Percentiles rank a stretch among this genome's conserved stretches.
These are phyloP conservation scores for Paramormyrops kingsleyae DNA, from an alignment of 2,113 vertebrate genomes.

Conservation along the genomic window DNA sequence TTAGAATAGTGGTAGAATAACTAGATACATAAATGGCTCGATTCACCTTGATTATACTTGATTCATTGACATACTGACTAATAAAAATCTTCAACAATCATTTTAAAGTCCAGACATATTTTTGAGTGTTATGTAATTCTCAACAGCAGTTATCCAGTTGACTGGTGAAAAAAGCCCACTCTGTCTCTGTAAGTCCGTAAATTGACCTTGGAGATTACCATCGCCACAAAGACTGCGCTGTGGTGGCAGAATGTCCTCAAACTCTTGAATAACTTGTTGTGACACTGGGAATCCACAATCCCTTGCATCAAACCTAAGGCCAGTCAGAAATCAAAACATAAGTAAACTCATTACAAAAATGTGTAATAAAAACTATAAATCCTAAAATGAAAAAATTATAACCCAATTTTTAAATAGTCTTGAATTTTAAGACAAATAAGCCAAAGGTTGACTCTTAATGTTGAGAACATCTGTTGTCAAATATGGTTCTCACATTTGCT, in stretches of 20 bases:
- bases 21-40: too few relatives aligned
- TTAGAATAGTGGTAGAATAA: too few relatives aligned
- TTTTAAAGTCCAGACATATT: not conserved
- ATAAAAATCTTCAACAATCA: not conserved
- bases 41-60: too few relatives aligned
- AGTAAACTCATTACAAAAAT: not conserved
- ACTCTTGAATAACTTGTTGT: not conserved
- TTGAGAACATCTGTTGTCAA: not conserved
- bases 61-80: too few relatives aligned
- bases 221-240: too few relatives aligned
- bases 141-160: constrained; percentile 10
- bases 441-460: not conserved
- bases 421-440: not conserved
- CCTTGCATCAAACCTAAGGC: constrained; percentile 9
- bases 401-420: not conserved
- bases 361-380: not conserved
- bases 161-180: not conserved
- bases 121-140: constrained; percentile 4
- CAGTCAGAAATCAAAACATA: not conserved
- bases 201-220: too few relatives aligned
- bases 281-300: constrained; percentile 11
- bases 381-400: not conserved
- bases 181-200: too few relatives aligned
- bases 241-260: not conserved
- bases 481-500: not conserved